These are phyloP conservation scores for Dicyrtoma fusca DNA, from an alignment of 2,888 invertebrate genomes.

Conservation along the genomic window DNA sequence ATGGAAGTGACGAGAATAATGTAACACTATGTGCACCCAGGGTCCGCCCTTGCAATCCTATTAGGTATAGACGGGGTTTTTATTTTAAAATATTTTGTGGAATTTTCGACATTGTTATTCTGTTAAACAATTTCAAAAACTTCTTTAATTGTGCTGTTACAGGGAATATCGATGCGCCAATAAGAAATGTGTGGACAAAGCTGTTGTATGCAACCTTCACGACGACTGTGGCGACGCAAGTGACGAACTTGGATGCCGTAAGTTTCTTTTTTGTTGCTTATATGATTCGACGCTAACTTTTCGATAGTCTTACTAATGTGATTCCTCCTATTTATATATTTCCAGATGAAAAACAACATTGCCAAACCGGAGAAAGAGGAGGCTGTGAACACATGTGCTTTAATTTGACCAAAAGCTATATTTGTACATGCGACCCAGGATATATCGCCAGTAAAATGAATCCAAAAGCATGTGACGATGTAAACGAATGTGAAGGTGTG, in stretches of 20 bases:
- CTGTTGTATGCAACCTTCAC: constrained; percentile 81
- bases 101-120: constrained; percentile 77
- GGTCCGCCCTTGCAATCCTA: constrained; percentile 73
- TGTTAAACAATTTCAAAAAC: constrained; percentile 16
- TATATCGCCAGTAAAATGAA: constrained; percentile 79
- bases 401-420: constrained; percentile 78
- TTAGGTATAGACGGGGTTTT: constrained; percentile 30
- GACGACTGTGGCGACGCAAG: constrained; percentile 90
- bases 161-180: constrained; percentile 87
- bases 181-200: constrained; percentile 77
- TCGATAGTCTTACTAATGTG: background rate
- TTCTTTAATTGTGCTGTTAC: no score
- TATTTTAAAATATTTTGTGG: constrained; percentile 1
- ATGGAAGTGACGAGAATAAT: constrained; percentile 94
- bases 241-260: constrained; percentile 87
- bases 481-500: constrained; percentile 82
- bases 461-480: constrained; percentile 82
- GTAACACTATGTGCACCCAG: constrained; percentile 83
- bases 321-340: background rate
- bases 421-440: constrained; percentile 86
- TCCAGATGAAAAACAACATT: constrained; percentile 57
- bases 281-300: background rate
- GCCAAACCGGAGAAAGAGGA: constrained; percentile 64
- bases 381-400: constrained; percentile 92
- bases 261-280: constrained; percentile 59